Base-by-base conservation (phyloP, 2,113 vertebrate genomes). In the Craseonycteris thonglongyai region DNA sequence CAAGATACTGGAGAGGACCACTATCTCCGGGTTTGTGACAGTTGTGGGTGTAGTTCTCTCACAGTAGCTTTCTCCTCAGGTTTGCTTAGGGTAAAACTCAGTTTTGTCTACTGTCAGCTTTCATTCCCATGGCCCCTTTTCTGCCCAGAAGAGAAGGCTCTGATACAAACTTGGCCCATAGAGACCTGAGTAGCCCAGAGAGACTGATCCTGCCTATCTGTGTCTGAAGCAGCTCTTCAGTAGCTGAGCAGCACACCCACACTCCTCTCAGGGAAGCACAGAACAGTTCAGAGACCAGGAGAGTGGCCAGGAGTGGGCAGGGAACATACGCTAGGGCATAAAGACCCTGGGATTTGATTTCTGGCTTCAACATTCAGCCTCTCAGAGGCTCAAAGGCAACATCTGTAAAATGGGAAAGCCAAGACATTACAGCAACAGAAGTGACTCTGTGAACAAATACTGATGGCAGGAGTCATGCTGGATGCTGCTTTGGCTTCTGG, bases 311-410 rank as follows among this genome's bases (percentile, higher is more conserved):
- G 42, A 40, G 19, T 19, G 18, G 42, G 10, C 81, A 86, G 24
- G 38, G 30, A 28, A 9, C 56, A 51, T 21, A 4, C 0, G 6
- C 16, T 6, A 21, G 33, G 35, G 7, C 21, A 10, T 9, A 1
- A 16, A 45, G 6, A 47, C 0, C 1, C 22, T 26, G 5, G 14
- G 42, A 30, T 26, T 66, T 30, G 26, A 63, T 51, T 71, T 35
- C 59, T 24, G 5, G 33, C 38, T 72, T 59, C 30, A 38, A 63
- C 19, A 45, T 6, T 63, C 24, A 75, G 59, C 35, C 40, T 35
- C 33, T 85, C 40, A 49, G 33, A 88, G 69, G 56, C 54, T 40
- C 13, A 13, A 26, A 93, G 51, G 4, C n/a, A n/a, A 5, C n/a
- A 22, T 21, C 35, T 26, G 59, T 28, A 63, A 40, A 49, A 24